phyloP scores from a whole-genome alignment of 2,797 vertebrate species.

The Myotis pilosus region DNA sequence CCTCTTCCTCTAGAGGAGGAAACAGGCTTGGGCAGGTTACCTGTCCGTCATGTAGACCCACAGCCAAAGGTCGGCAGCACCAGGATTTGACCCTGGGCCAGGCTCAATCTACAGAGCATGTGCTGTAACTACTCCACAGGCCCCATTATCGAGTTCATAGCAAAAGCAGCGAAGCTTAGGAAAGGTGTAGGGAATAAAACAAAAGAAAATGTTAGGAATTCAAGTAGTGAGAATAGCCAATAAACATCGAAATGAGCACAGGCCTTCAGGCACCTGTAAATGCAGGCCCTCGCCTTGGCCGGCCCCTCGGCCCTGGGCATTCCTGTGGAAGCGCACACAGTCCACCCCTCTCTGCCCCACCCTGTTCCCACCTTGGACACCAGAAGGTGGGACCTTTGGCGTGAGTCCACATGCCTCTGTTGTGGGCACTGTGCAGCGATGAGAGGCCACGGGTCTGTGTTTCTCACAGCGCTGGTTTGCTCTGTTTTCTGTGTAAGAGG shows the following conservation, averaged over 20 bases:
- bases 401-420: no score
- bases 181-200: background rate
- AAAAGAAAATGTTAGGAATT: background rate
- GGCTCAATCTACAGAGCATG: background rate
- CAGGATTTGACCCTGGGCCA: background rate
- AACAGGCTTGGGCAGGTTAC: background rate
- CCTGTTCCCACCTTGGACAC: background rate
- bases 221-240: background rate
- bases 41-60: background rate
- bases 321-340: background rate
- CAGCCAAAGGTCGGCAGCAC: background rate
- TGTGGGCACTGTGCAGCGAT: accelerated
- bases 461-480: background rate
- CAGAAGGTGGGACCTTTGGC: background rate
- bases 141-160: background rate
- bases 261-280: background rate
- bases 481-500: background rate
- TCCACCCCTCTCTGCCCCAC: background rate
- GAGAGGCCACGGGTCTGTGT: background rate
- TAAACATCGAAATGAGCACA: background rate
- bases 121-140: accelerated
- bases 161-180: background rate
- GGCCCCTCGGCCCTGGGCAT: accelerated
- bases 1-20: background rate
- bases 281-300: accelerated